A percentile compares a stretch with the other conserved stretches of the same genome.
These are phyloP conservation scores for Ailuropoda melanoleuca DNA, from an alignment of 2,113 vertebrate species.

Conservation along the genomic window DNA sequence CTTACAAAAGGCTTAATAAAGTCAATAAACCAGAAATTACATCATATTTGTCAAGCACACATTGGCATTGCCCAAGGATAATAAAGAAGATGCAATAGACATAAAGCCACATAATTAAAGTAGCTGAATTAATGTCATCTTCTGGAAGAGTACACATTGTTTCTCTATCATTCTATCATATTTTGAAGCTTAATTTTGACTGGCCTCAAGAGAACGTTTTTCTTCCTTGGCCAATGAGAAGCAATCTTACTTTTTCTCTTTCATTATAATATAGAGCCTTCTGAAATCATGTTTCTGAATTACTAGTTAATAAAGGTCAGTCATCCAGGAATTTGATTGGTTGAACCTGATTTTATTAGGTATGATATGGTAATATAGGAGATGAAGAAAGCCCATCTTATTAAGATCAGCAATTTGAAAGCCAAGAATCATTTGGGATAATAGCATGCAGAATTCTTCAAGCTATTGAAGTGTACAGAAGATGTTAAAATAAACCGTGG, in stretches of 20 bases:
- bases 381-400: conserved; percentile 70
- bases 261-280: conserved; percentile 42
- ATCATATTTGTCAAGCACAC: background rate
- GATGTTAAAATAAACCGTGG: conserved; percentile 68
- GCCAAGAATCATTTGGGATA: conserved; percentile 62
- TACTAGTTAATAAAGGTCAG: conserved; percentile 72
- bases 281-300: conserved; percentile 69
- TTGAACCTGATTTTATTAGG: conserved; percentile 64
- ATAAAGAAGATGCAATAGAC: conserved; percentile 6
- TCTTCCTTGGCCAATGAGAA: conserved; percentile 13
- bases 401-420: conserved; percentile 73
- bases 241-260: background rate
- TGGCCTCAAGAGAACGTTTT: background rate
- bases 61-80: background rate
- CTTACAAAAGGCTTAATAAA: conserved; percentile 24
- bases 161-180: background rate
- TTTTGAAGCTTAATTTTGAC: conserved; percentile 46
- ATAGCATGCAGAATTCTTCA: conserved; percentile 66
- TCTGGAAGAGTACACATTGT: background rate
- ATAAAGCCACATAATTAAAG: conserved; percentile 4
- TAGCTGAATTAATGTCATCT: conserved; percentile 22
- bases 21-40: background rate
- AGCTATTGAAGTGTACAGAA: conserved; percentile 68
- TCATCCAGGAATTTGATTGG: conserved; percentile 68
- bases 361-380: conserved; percentile 62